Base-by-base conservation (phyloP, 2,888 invertebrate species). In the Drosophila vallismaia region DNA sequence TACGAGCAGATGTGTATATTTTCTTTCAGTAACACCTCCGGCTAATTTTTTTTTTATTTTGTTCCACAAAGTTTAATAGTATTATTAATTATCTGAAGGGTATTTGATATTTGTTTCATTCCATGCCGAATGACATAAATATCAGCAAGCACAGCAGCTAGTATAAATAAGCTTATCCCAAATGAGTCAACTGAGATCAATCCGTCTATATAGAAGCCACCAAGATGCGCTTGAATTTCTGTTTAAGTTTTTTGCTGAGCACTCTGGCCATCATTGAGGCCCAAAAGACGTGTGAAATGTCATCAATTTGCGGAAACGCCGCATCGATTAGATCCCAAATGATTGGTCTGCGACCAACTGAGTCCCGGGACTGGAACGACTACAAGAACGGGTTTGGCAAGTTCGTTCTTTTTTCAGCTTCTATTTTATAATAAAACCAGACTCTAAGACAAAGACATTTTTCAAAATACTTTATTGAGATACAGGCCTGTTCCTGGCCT, bases 361-460 rank as follows among this genome's bases (percentile, higher is more conserved):
- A 66, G 57, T 9, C 48, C 53, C 70, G 79, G 1, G 49, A 45
- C 4, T 77, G 77, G 72, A 46, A 24, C 4, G 55, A 49, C 3
- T 79, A 78, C 12, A 71, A 74, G 10, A 49, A 51, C 0, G 77
- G 77, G 0, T 79, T 78, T 5, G 77, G 76, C 0, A 55, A 57
- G 19, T 14, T 14, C 14, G 14, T 14, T 14, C 14, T 14, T 14
- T 14, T 14, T 14, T 14, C 14, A 14, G 1, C 1, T 14, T 14
- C 14, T 14, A 14, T 14, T 14, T 14, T 14, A 14, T 14, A 14
- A 14, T 14, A 14, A 14, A 14, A 14, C 14, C 14, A 14, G 14
- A 14, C 14, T 14, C 14, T 14, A 14, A 14, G 14, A 14, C 1
- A 14, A 14, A 14, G 14, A 1, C 14, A 14, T 14, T 1, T 14